These are phyloP conservation scores for Pardosa pseudoannulata DNA, from an alignment of 2,888 invertebrate species.

Conservation along the genomic window DNA sequence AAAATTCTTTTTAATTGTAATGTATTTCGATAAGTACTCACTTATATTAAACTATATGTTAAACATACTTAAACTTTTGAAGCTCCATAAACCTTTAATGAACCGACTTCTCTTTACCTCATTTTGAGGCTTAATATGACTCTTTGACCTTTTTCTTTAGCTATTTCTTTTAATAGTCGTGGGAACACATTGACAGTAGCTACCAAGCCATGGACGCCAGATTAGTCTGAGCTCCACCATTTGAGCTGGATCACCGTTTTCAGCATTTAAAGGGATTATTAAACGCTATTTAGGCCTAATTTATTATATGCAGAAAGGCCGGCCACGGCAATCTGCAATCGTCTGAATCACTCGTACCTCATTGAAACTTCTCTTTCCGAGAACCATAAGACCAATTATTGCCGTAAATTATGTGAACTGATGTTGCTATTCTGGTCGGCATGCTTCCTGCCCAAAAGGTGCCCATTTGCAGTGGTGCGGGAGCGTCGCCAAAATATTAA, in stretches of 20 bases:
- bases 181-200: slow-evolving; percentile 25
- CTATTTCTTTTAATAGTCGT: slow-evolving; percentile 7
- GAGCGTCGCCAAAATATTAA: slow-evolving; percentile 6
- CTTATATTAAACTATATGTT: too few relatives aligned
- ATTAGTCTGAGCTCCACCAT: slow-evolving; percentile 32
- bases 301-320: slow-evolving; percentile 43
- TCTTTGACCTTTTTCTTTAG: background rate
- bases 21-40: too few relatives aligned
- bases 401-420: slow-evolving; percentile 61
- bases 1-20: too few relatives aligned
- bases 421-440: slow-evolving; percentile 50
- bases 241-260: slow-evolving; percentile 31
- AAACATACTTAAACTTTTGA: too few relatives aligned
- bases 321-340: slow-evolving; percentile 42
- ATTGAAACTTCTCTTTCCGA: slow-evolving; percentile 46
- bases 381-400: slow-evolving; percentile 62
- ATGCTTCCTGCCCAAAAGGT: slow-evolving; percentile 44
- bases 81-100: too few relatives aligned
- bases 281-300: slow-evolving; percentile 43
- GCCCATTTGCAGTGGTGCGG: background rate
- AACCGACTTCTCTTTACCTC: too few relatives aligned
- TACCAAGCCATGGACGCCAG: slow-evolving; percentile 15
- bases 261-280: slow-evolving; percentile 63
- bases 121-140: background rate
- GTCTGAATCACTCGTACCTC: slow-evolving; percentile 61